Percentiles rank a stretch among this genome's conserved stretches.
Conservation (phyloP, 2,888 invertebrate genomes). For the Trachelus stipa region DNA sequence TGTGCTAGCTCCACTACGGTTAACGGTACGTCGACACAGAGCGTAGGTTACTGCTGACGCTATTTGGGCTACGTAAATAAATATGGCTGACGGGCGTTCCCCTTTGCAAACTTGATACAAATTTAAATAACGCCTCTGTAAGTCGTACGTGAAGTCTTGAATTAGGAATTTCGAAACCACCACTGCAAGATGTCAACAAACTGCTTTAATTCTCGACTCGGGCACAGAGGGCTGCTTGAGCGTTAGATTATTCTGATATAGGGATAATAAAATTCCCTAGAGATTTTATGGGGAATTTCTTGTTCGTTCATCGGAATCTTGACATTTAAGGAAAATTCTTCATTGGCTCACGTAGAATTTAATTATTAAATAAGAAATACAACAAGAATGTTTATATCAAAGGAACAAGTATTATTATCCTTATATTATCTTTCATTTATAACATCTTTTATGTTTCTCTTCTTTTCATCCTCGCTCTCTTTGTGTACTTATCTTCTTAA, state of each 20-base stretch:
- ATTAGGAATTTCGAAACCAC: background rate
- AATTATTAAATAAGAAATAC: background rate
- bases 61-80: background rate
- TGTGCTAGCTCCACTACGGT: background rate
- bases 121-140: background rate
- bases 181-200: background rate
- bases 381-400: background rate
- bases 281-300: no score
- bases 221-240: background rate
- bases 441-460: background rate
- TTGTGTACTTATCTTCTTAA: no score
- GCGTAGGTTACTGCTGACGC: background rate
- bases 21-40: background rate
- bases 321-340: no score
- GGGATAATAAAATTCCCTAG: background rate
- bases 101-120: background rate
- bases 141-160: background rate
- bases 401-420: background rate
- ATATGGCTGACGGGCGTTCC: background rate
- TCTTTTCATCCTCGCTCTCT: background rate
- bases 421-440: background rate
- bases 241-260: background rate
- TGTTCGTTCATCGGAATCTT: no score
- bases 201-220: background rate
- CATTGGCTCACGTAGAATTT: background rate